Percentiles rank a stretch among this genome's conserved stretches.
phyloP scores from a whole-genome alignment of 1,140 invertebrate species.

The Reticulitermes speratus region DNA sequence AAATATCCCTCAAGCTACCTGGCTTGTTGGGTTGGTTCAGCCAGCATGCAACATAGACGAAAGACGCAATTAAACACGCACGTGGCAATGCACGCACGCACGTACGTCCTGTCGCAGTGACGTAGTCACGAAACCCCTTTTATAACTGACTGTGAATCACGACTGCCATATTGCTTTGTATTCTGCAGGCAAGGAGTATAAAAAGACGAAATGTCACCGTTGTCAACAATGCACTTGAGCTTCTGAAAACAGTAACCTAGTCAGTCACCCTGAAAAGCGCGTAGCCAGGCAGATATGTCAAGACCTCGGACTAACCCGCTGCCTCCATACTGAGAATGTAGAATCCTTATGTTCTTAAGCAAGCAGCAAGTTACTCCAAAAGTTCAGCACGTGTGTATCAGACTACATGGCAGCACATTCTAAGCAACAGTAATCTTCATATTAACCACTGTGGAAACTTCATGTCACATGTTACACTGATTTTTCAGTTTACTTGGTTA shows the following conservation, averaged over 20 bases:
- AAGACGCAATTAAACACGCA: constrained; percentile 7
- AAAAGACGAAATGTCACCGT: neutral
- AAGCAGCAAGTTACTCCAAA: no score
- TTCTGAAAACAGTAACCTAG: neutral
- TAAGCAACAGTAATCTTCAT: no score
- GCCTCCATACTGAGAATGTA: no score
- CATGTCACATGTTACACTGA: no score
- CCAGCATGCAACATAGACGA: neutral
- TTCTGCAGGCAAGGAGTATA: neutral
- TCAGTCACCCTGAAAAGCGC: no score
- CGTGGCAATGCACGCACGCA: neutral
- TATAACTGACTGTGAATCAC: neutral
- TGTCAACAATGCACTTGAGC: neutral
- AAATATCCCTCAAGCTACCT: neutral
- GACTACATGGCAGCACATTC: no score
- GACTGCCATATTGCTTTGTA: neutral
- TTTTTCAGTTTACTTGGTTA: no score
- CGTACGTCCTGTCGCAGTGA: neutral
- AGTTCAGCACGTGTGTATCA: no score
- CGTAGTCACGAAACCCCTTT: neutral
- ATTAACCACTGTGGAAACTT: no score
- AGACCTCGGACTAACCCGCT: no score
- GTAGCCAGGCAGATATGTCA: no score
- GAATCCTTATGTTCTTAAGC: no score
- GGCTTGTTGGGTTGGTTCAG: neutral